phyloP scores from a whole-genome alignment of 1,140 invertebrate species.

The Drosophila virilis region DNA sequence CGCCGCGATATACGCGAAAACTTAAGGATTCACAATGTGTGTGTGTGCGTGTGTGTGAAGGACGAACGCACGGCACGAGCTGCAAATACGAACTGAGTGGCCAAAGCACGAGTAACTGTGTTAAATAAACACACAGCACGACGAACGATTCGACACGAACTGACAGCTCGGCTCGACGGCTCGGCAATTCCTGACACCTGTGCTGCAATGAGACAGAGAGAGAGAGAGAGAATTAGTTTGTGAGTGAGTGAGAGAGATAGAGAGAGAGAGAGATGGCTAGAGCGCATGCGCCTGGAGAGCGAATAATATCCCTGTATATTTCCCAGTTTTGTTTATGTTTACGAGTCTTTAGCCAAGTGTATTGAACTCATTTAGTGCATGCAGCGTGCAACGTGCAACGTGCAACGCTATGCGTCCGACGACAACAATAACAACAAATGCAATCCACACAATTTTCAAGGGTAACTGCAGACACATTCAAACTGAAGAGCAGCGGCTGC shows the following conservation, averaged over 20 bases:
- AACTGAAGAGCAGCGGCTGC: conserved; percentile 67
- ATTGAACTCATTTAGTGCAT: conserved; percentile 79
- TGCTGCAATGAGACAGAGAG: conserved; percentile 28
- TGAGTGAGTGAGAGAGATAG: conserved; percentile 20
- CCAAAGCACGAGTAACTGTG: conserved; percentile 66
- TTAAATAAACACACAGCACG: conserved; percentile 78
- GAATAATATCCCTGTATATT: conserved; percentile 61
- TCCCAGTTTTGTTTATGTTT: conserved; percentile 81
- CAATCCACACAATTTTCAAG: conserved; percentile 64
- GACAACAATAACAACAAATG: conserved; percentile 43
- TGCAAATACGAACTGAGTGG: conserved; percentile 72
- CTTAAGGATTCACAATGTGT: background rate
- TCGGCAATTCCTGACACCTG: conserved; percentile 37
- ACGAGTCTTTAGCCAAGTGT: conserved; percentile 59
- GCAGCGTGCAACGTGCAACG: conserved; percentile 55
- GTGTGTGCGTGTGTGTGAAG: conserved; percentile 14
- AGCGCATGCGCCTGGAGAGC: conserved; percentile 52
- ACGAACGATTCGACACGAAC: conserved; percentile 25
- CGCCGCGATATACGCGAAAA: conserved; percentile 16
- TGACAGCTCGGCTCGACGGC: conserved; percentile 10
- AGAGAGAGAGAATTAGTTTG: conserved; percentile 32
- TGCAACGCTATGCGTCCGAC: conserved; percentile 61
- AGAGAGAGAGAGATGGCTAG: conserved; percentile 6
- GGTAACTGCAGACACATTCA: conserved; percentile 81
- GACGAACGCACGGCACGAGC: conserved; percentile 54